Conservation (phyloP, 2,113 vertebrate species). For the Elaphurus davidianus region DNA sequence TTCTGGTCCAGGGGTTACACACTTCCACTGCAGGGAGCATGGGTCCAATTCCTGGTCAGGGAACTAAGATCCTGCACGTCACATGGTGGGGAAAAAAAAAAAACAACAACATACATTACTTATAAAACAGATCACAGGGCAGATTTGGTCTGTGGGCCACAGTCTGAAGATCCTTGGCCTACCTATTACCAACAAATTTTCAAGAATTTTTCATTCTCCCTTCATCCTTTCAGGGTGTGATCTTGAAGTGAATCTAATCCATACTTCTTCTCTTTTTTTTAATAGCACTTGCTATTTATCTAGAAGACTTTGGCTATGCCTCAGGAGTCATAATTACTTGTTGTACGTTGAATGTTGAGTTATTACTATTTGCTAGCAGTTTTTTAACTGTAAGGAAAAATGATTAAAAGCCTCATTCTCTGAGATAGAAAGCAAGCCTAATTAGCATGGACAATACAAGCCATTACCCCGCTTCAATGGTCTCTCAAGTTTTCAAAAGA, state of each 20-base stretch:
- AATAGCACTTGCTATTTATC: background rate
- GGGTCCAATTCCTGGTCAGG: background rate
- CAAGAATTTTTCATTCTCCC: background rate
- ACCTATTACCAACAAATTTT: background rate
- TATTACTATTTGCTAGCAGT: conserved; percentile 22
- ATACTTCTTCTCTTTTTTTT: background rate
- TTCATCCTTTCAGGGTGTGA: background rate
- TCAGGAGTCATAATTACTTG: background rate
- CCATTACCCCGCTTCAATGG: conserved; percentile 49
- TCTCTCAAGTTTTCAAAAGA: conserved; percentile 53
- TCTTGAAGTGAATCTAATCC: background rate
- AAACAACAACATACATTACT: background rate
- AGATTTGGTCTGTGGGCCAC: background rate
- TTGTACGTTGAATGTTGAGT: background rate
- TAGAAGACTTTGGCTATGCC: background rate
- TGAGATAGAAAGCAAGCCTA: conserved; percentile 59
- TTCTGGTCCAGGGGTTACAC: background rate
- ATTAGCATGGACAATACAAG: conserved; percentile 30
- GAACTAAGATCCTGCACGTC: background rate
- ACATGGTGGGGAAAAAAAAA: too few relatives aligned
- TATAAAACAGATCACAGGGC: background rate
- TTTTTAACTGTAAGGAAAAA: background rate
- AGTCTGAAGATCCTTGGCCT: background rate
- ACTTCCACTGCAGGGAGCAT: background rate
- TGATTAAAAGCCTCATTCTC: conserved; percentile 26